Conservation (phyloP, 2,888 invertebrate genomes). For the Drosophila siamana region DNA sequence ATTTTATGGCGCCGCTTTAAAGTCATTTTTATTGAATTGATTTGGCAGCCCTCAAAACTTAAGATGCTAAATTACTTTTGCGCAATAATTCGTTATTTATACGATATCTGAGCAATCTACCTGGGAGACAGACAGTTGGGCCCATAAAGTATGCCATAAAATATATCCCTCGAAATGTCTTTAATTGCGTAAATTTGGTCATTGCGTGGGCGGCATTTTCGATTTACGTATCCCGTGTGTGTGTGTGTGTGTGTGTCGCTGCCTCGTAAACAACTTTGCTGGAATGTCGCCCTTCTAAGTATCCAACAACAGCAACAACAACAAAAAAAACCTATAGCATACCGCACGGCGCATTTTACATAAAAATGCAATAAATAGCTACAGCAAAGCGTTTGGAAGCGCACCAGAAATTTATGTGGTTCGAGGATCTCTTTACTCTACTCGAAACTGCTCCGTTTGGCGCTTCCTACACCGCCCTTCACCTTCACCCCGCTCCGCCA, state of each 20-base stretch:
- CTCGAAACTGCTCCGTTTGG: slow-evolving; percentile 30
- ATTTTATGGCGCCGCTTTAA: not conserved
- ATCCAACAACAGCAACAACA: slow-evolving; percentile 8
- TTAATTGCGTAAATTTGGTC: slow-evolving; percentile 64
- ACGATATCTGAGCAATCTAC: slow-evolving; percentile 32
- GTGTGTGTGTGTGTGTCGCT: slow-evolving; percentile 33
- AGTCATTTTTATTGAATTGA: slow-evolving; percentile 13
- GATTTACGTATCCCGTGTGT: slow-evolving; percentile 56
- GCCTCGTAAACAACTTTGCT: slow-evolving; percentile 75
- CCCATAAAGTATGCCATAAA: slow-evolving; percentile 57
- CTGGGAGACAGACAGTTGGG: slow-evolving; percentile 16
- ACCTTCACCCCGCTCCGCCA: not conserved
- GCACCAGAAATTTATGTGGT: slow-evolving; percentile 72
- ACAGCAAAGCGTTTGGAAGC: slow-evolving; percentile 60
- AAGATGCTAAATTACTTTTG: slow-evolving; percentile 18
- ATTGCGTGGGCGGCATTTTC: slow-evolving; percentile 64
- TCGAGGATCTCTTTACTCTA: slow-evolving; percentile 43
- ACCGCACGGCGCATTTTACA: slow-evolving; percentile 74
- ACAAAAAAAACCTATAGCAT: slow-evolving; percentile 36
- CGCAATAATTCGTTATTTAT: slow-evolving; percentile 19
- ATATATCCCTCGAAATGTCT: slow-evolving; percentile 58
- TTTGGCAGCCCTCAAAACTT: not conserved
- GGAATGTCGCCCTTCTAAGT: slow-evolving; percentile 53
- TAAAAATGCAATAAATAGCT: slow-evolving; percentile 82
- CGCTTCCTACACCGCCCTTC: not conserved